Percentiles rank a stretch among this genome's conserved stretches.
These are phyloP conservation scores for Tupiocoris notatus DNA, from an alignment of 2,888 invertebrate genomes.

Conservation along the genomic window DNA sequence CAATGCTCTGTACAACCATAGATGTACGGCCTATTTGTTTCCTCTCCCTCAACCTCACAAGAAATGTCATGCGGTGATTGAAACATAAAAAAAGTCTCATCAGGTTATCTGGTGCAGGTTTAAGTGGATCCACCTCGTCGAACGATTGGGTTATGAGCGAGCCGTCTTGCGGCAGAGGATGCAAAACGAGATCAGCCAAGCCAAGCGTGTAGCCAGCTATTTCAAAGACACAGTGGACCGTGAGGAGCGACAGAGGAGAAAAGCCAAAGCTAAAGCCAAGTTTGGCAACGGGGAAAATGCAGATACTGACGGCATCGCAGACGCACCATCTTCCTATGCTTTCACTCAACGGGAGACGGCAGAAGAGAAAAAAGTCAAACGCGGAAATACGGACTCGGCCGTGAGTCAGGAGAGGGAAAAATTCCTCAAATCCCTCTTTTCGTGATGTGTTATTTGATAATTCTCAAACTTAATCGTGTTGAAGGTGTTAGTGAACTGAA, in stretches of 20 bases:
- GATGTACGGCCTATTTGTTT: too few species aligned
- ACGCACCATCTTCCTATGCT: not conserved
- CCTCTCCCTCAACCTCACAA: too few species aligned
- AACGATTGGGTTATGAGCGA: constrained; percentile 88
- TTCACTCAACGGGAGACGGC: constrained; percentile 49
- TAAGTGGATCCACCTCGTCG: constrained; percentile 94
- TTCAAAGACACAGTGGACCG: constrained; percentile 80
- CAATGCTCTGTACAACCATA: too few species aligned
- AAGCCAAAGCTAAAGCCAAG: constrained; percentile 46
- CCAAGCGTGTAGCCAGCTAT: constrained; percentile 85
- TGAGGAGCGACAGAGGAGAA: constrained; percentile 66
- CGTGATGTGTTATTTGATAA: too few species aligned
- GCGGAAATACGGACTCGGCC: constrained; percentile 13
- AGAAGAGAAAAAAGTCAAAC: constrained; percentile 45
- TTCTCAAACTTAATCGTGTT: too few species aligned
- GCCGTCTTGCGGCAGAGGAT: constrained; percentile 84
- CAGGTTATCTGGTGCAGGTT: constrained; percentile 61
- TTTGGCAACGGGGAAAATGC: not conserved
- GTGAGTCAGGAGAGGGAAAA: constrained; percentile 45
- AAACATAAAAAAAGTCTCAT: too few species aligned
- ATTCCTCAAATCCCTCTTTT: constrained; percentile 50
- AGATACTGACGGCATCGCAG: not conserved
- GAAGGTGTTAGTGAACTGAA: too few species aligned
- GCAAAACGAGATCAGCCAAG: constrained; percentile 83
- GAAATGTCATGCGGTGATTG: too few species aligned